Evolutionary conservation across 2,888 invertebrate genomes (phyloP).

Genomic region (Monoplex corrugatus): DNA sequence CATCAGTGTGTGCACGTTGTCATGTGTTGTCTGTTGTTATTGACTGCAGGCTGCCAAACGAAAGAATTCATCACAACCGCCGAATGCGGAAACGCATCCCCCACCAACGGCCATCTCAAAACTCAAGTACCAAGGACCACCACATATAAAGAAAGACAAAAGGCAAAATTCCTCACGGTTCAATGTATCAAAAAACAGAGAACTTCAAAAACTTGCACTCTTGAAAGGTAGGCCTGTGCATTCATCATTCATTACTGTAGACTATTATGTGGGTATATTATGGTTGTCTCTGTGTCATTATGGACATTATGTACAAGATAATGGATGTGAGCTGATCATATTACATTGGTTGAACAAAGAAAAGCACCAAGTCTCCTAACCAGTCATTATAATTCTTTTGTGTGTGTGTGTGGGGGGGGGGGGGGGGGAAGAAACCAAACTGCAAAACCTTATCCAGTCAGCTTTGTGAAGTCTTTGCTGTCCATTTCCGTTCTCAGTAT

Average conservation of each 20-base stretch:
- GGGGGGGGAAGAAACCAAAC: neutral
- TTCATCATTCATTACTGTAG: neutral
- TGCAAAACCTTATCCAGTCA: neutral
- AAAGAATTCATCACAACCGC: constrained; percentile 67
- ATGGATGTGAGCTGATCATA: too few relatives aligned
- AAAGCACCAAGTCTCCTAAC: too few relatives aligned
- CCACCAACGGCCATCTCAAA: constrained; percentile 91
- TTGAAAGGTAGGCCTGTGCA: constrained; percentile 88
- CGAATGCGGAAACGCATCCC: constrained; percentile 84
- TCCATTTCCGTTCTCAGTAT: too few relatives aligned
- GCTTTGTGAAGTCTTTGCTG: neutral
- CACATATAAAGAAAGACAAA: constrained; percentile 91
- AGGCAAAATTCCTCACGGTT: constrained; percentile 96
- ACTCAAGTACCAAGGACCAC: constrained; percentile 87
- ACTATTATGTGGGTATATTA: too few relatives aligned
- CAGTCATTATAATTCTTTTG: too few relatives aligned
- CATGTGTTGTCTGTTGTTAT: constrained; percentile 32
- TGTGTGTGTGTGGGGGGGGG: too few relatives aligned
- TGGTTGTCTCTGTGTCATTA: too few relatives aligned
- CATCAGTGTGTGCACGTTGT: neutral
- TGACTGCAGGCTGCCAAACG: constrained; percentile 59
- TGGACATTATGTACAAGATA: too few relatives aligned
- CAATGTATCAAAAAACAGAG: constrained; percentile 95
- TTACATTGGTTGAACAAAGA: too few relatives aligned
- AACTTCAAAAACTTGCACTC: constrained; percentile 93